A percentile compares a stretch with the other conserved stretches of the same genome.
These are phyloP conservation scores for Ennomos erosarius DNA, from an alignment of 2,888 invertebrate genomes.

Conservation along the genomic window DNA sequence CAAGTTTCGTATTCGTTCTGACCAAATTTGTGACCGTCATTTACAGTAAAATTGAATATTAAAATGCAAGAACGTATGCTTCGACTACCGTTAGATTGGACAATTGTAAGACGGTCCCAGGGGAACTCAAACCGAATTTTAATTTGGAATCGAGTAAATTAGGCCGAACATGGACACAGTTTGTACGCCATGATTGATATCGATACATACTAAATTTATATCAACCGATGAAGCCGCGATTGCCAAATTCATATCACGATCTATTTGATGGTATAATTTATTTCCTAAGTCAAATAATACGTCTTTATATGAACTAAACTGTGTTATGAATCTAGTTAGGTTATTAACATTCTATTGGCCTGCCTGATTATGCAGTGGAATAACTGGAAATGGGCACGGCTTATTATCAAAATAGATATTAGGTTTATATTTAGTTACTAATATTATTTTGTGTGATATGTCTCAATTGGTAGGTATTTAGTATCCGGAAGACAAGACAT, in stretches of 20 bases:
- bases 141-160: constrained; percentile 68
- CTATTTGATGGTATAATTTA: constrained; percentile 21
- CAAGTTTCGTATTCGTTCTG: constrained; percentile 11
- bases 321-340: constrained; percentile 21
- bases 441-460: neutral
- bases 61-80: constrained; percentile 58
- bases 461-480: too few relatives aligned
- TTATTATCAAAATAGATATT: constrained; percentile 3
- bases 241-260: constrained; percentile 37
- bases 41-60: constrained; percentile 62
- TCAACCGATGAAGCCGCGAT: constrained; percentile 13
- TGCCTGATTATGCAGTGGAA: constrained; percentile 9
- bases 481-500: too few relatives aligned
- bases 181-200: constrained; percentile 49
- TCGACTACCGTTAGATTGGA: constrained; percentile 57
- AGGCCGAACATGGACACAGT: constrained; percentile 50
- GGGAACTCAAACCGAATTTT: constrained; percentile 73
- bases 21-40: constrained; percentile 55
- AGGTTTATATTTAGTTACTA: too few relatives aligned
- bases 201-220: constrained; percentile 27
- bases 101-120: constrained; percentile 59
- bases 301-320: constrained; percentile 25
- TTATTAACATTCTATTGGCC: constrained; percentile 23
- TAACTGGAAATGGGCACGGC: constrained; percentile 14
- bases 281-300: constrained; percentile 25